A percentile compares a stretch with the other conserved stretches of the same genome.
Evolutionary conservation across 2,113 vertebrate genomes (phyloP).

Genomic region (Esox niger): DNA sequence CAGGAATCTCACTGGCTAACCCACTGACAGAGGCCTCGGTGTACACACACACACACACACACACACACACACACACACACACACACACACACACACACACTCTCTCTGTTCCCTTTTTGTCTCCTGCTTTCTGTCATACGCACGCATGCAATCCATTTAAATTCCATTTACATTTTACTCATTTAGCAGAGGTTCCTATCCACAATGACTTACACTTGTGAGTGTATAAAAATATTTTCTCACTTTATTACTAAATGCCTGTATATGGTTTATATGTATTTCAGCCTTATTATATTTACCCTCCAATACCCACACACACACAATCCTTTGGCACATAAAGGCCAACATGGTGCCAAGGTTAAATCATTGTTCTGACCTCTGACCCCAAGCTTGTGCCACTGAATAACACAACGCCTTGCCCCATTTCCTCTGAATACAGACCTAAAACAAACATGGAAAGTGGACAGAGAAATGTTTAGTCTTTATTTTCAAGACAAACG

Average conservation of each 20-base stretch:
- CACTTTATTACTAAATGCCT: too few relatives aligned
- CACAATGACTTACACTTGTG: too few relatives aligned
- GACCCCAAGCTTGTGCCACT: background rate
- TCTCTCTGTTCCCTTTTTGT: background rate
- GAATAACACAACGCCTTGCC: background rate
- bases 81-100: slow-evolving; percentile 2
- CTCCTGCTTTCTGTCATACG: background rate
- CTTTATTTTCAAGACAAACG: slow-evolving; percentile 8
- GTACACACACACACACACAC: slow-evolving; percentile 9
- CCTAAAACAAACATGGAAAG: background rate
- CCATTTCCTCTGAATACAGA: background rate
- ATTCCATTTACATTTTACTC: too few relatives aligned
- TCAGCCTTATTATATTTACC: too few relatives aligned
- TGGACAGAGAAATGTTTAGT: slow-evolving; percentile 14
- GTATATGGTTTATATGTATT: too few relatives aligned
- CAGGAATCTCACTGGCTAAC: slow-evolving; percentile 46
- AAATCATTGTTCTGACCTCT: background rate
- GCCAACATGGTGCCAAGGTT: background rate
- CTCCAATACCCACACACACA: too few relatives aligned
- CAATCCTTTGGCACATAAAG: background rate
- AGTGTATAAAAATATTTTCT: too few relatives aligned
- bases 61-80: slow-evolving; percentile 24
- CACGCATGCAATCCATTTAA: background rate
- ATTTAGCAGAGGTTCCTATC: too few relatives aligned
- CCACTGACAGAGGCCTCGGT: slow-evolving; percentile 47